A percentile compares a stretch with the other conserved stretches of the same genome.
Evolutionary conservation across 2,113 vertebrate species (phyloP).

Genomic region (Chaetodon trifascialis): DNA sequence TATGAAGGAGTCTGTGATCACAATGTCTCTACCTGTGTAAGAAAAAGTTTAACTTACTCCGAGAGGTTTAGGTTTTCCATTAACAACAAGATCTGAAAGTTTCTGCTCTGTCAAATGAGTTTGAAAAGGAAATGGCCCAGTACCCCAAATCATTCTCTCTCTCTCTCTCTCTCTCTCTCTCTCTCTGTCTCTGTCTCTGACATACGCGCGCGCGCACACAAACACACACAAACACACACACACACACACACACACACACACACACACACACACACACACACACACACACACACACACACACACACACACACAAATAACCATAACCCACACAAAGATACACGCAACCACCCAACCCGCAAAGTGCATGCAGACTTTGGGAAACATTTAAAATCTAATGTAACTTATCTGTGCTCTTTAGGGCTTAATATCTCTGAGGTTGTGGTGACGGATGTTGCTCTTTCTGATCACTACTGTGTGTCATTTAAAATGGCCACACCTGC

Average conservation of each 20-base stretch:
- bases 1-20: no score
- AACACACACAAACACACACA: no score
- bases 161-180: not conserved
- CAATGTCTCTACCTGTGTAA: not conserved
- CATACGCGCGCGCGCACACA: not conserved
- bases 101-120: conserved; percentile 22
- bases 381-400: not conserved
- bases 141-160: no score
- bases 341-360: not conserved
- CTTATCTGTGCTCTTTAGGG: not conserved
- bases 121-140: conserved; percentile 57
- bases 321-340: no score
- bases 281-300: conserved; percentile 6
- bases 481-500: no score
- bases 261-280: no score
- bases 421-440: no score
- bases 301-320: not conserved
- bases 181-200: no score
- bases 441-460: not conserved
- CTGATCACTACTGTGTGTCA: no score
- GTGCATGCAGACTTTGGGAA: not conserved
- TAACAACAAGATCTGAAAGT: conserved; percentile 49
- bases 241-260: no score
- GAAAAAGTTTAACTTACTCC: conserved; percentile 71
- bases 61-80: conserved; percentile 78